A percentile compares a stretch with the other conserved stretches of the same genome.
These are phyloP conservation scores for Heterodera filipjevi DNA, from an alignment of 2,888 invertebrate genomes.

Conservation along the genomic window DNA sequence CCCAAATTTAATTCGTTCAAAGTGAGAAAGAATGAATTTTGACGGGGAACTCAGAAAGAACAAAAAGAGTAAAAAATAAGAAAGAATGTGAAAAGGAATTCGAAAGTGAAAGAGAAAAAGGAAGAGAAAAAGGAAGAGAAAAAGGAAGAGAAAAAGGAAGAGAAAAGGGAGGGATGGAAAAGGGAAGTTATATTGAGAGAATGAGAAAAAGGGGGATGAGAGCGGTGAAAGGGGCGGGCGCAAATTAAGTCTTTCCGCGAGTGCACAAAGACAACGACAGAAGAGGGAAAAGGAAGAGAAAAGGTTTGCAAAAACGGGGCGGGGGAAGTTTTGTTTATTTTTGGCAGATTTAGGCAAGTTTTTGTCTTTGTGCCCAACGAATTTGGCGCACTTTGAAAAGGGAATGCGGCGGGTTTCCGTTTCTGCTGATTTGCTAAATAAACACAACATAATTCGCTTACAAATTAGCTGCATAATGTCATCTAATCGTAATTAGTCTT, in stretches of 20 bases:
- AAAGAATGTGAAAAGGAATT: neutral
- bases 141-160: neutral
- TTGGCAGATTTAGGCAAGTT: neutral
- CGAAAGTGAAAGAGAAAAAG: neutral
- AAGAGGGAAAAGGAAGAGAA: neutral
- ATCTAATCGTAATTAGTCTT: too few species aligned
- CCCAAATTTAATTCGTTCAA: neutral
- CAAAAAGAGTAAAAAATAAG: neutral
- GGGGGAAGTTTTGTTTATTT: neutral
- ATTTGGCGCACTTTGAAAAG: too few species aligned
- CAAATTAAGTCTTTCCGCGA: conserved; percentile 2
- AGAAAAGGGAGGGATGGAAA: neutral
- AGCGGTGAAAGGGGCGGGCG: neutral
- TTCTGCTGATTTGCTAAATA: too few species aligned
- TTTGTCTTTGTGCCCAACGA: too few species aligned
- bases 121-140: neutral
- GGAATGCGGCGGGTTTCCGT: too few species aligned
- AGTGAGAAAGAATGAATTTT: neutral
- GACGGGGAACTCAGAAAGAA: too few species aligned
- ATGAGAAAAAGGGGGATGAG: neutral
- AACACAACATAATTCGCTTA: too few species aligned
- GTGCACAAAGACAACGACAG: neutral
- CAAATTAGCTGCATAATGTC: too few species aligned
- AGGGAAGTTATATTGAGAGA: neutral
- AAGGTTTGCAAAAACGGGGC: neutral